Percentiles rank a stretch among this genome's conserved stretches.
Conservation (phyloP, 2,888 invertebrate genomes). For the Leucoma salicis region DNA sequence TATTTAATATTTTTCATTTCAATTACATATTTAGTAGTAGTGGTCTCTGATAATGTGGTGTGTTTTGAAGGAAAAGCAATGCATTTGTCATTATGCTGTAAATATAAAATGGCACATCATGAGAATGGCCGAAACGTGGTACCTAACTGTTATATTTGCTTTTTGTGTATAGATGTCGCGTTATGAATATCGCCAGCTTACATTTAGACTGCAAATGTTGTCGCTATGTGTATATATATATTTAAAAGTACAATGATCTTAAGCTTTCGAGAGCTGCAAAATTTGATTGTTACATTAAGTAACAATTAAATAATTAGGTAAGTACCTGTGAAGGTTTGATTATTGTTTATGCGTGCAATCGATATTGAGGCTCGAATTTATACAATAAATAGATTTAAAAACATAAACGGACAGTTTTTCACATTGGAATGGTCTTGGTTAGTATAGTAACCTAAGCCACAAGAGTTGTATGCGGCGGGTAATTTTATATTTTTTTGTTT, state of each 20-base stretch:
- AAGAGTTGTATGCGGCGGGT: too few species aligned
- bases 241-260: slow-evolving; percentile 29
- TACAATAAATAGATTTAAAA: slow-evolving; percentile 18
- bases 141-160: slow-evolving; percentile 53
- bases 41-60: too few species aligned
- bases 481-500: too few species aligned
- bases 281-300: not conserved
- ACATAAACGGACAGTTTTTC: too few species aligned
- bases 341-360: slow-evolving; percentile 3
- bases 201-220: slow-evolving; percentile 50
- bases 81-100: too few species aligned
- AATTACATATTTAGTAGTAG: too few species aligned
- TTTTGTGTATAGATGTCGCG: slow-evolving; percentile 62
- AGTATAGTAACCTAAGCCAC: too few species aligned
- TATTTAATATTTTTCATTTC: too few species aligned
- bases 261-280: slow-evolving; percentile 26
- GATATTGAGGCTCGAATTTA: slow-evolving; percentile 27
- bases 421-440: too few species aligned
- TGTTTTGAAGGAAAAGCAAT: too few species aligned
- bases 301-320: too few species aligned
- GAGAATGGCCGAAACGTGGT: slow-evolving; percentile 21
- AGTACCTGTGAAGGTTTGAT: not conserved
- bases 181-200: slow-evolving; percentile 57
- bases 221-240: slow-evolving; percentile 48
- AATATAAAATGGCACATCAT: slow-evolving; percentile 31